A percentile compares a stretch with the other conserved stretches of the same genome.
These are phyloP conservation scores for Melolontha melolontha DNA, from an alignment of 2,888 invertebrate genomes.

Conservation along the genomic window DNA sequence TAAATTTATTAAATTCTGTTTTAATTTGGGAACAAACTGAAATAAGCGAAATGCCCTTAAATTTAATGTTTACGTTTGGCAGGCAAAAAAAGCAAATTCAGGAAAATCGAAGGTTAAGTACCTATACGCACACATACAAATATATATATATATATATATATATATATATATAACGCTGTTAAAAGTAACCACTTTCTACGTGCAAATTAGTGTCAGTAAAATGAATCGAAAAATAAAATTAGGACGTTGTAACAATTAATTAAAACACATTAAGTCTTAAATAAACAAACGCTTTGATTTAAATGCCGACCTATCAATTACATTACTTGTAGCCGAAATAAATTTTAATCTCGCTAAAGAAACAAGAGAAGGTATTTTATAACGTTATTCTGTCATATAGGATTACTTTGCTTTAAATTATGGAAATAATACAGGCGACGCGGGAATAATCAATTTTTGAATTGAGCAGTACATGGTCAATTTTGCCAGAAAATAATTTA, in stretches of 20 bases:
- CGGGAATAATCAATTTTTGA: no score
- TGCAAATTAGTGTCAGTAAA: background rate
- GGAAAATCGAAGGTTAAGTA: background rate
- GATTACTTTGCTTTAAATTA: no score
- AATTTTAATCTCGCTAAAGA: background rate
- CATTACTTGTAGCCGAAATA: slow-evolving; percentile 3
- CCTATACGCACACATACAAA: no score
- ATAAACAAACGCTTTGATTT: slow-evolving; percentile 26
- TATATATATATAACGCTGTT: background rate
- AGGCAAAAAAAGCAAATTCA: background rate
- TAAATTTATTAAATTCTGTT: slow-evolving; percentile 14
- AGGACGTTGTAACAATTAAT: slow-evolving; percentile 25
- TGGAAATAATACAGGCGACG: no score
- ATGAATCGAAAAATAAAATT: slow-evolving; percentile 32
- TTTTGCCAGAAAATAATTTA: no score
- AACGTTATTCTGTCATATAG: no score
- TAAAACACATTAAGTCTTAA: slow-evolving; percentile 25
- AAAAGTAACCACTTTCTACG: slow-evolving; percentile 1
- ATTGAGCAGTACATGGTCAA: no score
- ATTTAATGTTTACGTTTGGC: slow-evolving; percentile 12
- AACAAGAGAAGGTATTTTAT: background rate
- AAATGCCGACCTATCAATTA: background rate
- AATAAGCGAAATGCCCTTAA: background rate
- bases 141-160: no score
- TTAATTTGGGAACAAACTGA: background rate